These are phyloP conservation scores for Tamias sibiricus DNA, from an alignment of 2,113 vertebrate species.

Conservation along the genomic window DNA sequence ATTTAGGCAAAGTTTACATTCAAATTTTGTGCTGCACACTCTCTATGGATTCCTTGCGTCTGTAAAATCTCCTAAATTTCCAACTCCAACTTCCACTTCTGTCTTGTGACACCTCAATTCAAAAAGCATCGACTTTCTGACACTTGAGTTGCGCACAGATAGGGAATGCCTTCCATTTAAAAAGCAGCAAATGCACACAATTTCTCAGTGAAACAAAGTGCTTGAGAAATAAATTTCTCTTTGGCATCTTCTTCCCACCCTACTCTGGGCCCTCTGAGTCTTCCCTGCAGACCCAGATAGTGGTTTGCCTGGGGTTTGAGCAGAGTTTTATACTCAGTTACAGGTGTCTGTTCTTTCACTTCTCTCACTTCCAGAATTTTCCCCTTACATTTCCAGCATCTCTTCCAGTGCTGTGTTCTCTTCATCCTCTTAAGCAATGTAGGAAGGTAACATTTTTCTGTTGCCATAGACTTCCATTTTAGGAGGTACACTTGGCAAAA, in stretches of 20 bases:
- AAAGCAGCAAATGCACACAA: not conserved
- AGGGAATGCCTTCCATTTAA: not conserved
- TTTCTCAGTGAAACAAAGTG: not conserved
- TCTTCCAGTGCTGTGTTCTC: not conserved
- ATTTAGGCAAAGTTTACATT: not conserved
- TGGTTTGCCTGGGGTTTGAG: not conserved
- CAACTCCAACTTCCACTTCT: not conserved
- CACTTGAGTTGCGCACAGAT: not conserved
- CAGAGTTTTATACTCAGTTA: not conserved
- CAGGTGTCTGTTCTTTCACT: not conserved
- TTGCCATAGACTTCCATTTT: not conserved
- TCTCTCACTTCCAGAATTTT: not conserved
- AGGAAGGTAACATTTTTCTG: not conserved
- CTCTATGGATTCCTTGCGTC: not conserved
- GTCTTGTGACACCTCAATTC: not conserved
- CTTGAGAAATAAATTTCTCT: not conserved
- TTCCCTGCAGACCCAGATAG: not conserved
- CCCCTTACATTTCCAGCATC: not conserved
- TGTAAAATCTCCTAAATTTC: not conserved
- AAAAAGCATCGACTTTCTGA: not conserved
- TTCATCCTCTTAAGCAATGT: not conserved
- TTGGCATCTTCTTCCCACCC: not conserved
- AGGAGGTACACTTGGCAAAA: not conserved
- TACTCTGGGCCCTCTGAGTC: rapidly evolving
- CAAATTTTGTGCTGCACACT: not conserved